These are phyloP conservation scores for Lutjanus argentimaculatus DNA, from an alignment of 2,797 vertebrate species.

Conservation along the genomic window DNA sequence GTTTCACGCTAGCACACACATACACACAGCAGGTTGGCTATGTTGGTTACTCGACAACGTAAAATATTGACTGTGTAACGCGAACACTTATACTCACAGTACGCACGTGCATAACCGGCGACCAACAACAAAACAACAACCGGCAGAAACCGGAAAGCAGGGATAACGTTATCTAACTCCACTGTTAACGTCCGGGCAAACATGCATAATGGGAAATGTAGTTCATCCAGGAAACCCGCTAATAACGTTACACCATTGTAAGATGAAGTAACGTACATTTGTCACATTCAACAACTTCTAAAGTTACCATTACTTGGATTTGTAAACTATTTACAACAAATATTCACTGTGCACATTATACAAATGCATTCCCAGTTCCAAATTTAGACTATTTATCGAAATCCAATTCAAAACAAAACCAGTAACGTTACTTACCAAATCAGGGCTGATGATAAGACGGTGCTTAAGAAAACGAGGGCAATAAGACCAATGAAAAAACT, in stretches of 20 bases:
- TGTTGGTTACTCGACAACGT: neutral
- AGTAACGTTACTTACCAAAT: conserved; percentile 3
- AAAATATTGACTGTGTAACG: conserved; percentile 1
- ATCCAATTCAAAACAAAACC: neutral
- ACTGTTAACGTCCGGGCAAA: neutral
- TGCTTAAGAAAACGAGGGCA: neutral
- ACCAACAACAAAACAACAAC: neutral
- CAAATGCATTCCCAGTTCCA: neutral
- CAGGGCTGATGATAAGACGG: conserved; percentile 7
- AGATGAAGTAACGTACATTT: conserved; percentile 1
- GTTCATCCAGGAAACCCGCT: conserved; percentile 12
- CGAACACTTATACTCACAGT: neutral
- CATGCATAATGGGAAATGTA: conserved; percentile 21
- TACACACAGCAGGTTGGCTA: neutral
- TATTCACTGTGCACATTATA: neutral
- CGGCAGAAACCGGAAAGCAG: conserved; percentile 10
- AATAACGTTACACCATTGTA: conserved; percentile 1
- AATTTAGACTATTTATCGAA: neutral
- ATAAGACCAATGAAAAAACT: neutral
- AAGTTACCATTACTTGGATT: conserved; percentile 8
- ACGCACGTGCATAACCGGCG: conserved; percentile 5
- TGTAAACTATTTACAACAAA: conserved; percentile 4
- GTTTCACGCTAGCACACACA: neutral
- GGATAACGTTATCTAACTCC: neutral
- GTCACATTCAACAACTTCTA: conserved; percentile 6